A percentile compares a stretch with the other conserved stretches of the same genome.
These are phyloP conservation scores for Nipponia nippon DNA, from an alignment of 2,113 vertebrate genomes.

Conservation along the genomic window DNA sequence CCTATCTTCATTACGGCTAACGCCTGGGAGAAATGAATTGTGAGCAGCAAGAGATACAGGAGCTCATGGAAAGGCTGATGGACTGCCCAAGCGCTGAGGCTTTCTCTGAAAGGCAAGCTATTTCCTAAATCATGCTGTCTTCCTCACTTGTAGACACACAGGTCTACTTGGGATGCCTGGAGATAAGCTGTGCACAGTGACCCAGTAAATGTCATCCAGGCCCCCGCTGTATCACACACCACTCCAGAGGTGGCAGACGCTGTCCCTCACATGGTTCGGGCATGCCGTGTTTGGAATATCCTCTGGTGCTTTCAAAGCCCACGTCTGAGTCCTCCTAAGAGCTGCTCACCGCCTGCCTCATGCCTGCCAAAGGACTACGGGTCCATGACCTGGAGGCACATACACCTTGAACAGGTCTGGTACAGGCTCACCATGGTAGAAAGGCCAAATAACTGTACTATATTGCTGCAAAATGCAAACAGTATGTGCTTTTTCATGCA, in stretches of 20 bases:
- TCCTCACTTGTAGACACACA: rapidly evolving
- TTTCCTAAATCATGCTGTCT: background rate
- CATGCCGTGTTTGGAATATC: rapidly evolving
- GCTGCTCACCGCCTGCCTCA: background rate
- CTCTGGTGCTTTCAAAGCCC: background rate
- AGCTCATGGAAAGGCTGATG: background rate
- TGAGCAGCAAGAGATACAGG: slow-evolving; percentile 9
- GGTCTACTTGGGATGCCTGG: background rate
- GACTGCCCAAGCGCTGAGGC: background rate
- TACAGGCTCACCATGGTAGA: background rate
- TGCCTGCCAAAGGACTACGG: background rate
- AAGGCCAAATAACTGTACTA: background rate
- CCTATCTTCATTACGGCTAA: slow-evolving; percentile 51
- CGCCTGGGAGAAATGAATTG: slow-evolving; percentile 4
- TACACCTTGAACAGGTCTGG: background rate
- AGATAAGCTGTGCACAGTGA: background rate
- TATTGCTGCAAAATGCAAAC: background rate
- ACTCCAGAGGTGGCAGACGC: background rate
- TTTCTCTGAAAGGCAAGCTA: background rate
- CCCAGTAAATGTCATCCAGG: background rate
- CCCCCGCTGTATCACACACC: background rate
- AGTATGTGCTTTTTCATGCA: background rate
- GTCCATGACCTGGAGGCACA: background rate
- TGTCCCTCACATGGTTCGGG: background rate
- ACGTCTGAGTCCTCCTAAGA: background rate